A percentile compares a stretch with the other conserved stretches of the same genome.
Conservation (phyloP, 2,797 vertebrate genomes). For the Peromyscus attwateri region DNA sequence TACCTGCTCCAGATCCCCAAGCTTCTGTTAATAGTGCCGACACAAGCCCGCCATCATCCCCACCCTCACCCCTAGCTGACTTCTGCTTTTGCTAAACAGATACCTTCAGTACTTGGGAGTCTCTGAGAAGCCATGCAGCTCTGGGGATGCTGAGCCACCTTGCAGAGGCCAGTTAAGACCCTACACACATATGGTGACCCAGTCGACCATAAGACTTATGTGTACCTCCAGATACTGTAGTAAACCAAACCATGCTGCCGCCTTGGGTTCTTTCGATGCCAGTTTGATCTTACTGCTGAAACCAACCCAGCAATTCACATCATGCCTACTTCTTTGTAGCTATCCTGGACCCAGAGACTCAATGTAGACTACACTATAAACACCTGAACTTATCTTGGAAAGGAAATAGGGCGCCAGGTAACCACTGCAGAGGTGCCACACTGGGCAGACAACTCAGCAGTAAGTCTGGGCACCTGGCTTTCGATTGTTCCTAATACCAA, state of each 20-base stretch:
- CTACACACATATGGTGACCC: too few relatives aligned
- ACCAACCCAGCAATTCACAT: neutral
- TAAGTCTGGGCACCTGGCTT: neutral
- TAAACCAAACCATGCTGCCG: accelerated
- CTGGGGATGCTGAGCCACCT: neutral
- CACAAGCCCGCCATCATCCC: neutral
- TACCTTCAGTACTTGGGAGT: neutral
- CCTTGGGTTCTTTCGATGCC: neutral
- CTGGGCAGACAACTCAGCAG: neutral
- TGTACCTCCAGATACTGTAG: neutral
- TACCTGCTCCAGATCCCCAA: neutral
- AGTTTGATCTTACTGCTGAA: neutral
- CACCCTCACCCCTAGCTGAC: accelerated
- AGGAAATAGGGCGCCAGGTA: slow-evolving; percentile 29
- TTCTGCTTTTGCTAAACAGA: neutral
- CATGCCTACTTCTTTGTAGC: neutral
- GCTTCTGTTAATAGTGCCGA: neutral
- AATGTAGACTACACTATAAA: neutral
- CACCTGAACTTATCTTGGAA: neutral
- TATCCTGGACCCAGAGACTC: neutral
- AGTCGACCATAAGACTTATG: neutral
- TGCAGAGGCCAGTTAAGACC: neutral
- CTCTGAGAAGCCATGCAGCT: neutral
- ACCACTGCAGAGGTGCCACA: neutral
- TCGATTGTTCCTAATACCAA: neutral